Conservation (phyloP, 2,113 vertebrate species). For the Strix aluco region DNA sequence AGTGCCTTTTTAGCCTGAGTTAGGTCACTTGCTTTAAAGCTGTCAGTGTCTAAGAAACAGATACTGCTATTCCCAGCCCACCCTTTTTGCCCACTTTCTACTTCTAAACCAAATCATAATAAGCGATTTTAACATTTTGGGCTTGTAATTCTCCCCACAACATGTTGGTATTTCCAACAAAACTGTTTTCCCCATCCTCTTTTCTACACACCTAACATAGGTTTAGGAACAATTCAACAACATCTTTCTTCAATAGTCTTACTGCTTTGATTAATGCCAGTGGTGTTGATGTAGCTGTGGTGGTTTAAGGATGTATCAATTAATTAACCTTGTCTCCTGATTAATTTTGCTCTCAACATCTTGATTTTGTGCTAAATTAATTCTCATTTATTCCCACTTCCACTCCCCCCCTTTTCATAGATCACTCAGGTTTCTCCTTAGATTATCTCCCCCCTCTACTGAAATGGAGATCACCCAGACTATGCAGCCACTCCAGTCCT, state of each 20-base stretch:
- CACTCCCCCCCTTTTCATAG: neutral
- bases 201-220: neutral
- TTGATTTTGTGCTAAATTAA: constrained; percentile 61
- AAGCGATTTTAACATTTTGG: neutral
- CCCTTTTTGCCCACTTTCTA: neutral
- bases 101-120: neutral
- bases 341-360: constrained; percentile 53
- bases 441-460: neutral
- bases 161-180: neutral
- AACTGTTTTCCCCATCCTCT: neutral
- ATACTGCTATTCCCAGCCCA: neutral
- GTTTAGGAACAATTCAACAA: neutral
- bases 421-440: neutral
- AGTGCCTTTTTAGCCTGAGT: neutral
- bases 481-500: neutral
- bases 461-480: neutral
- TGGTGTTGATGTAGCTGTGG: neutral
- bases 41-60: neutral
- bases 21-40: neutral
- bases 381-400: constrained; percentile 46
- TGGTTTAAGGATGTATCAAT: constrained; percentile 44
- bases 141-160: neutral
- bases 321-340: constrained; percentile 60
- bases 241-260: neutral
- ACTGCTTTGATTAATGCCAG: constrained; percentile 41